These are phyloP conservation scores for Aurelia sp. DNA, from an alignment of 30 jellyfish, hydroid and myxozoan species.

Conservation along the genomic window DNA sequence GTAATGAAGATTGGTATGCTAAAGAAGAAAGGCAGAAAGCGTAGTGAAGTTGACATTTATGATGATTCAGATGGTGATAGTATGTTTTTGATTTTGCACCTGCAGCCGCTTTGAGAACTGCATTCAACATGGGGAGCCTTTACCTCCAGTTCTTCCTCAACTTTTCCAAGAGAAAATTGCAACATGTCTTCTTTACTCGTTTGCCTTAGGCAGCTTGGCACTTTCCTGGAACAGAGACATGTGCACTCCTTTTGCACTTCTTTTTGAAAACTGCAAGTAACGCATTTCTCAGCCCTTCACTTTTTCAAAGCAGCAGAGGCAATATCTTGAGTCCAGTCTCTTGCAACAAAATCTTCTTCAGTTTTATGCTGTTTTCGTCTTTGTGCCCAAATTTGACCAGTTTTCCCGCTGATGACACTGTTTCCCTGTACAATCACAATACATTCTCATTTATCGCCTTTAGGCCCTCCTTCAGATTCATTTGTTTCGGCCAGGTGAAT, in stretches of 20 bases:
- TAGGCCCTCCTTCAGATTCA: not conserved
- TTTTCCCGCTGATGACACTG: not conserved
- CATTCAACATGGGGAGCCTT: conserved; percentile 16
- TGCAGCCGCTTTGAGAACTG: conserved; percentile 36
- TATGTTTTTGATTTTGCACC: conserved; percentile 5
- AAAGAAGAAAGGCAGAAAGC: too few species aligned
- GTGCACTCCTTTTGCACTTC: conserved; percentile 16
- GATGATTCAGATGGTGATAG: too few species aligned
- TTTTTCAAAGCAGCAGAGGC: conserved; percentile 19
- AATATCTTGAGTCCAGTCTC: not conserved
- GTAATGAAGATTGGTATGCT: too few species aligned
- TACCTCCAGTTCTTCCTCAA: conserved; percentile 11
- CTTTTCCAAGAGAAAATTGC: conserved; percentile 16
- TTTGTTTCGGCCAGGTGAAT: too few species aligned
- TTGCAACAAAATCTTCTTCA: too few species aligned
- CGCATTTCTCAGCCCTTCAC: conserved; percentile 19
- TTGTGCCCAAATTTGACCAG: not conserved
- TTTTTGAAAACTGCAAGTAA: not conserved
- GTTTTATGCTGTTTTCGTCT: too few species aligned
- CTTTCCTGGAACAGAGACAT: conserved; percentile 2
- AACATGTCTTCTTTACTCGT: conserved; percentile 14
- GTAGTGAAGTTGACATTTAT: too few species aligned
- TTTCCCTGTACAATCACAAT: not conserved
- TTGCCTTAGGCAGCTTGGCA: conserved; percentile 17
- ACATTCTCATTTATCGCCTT: not conserved